These are phyloP conservation scores for Drosophila simulans DNA, from an alignment of 1,140 invertebrate species.

Conservation along the genomic window DNA sequence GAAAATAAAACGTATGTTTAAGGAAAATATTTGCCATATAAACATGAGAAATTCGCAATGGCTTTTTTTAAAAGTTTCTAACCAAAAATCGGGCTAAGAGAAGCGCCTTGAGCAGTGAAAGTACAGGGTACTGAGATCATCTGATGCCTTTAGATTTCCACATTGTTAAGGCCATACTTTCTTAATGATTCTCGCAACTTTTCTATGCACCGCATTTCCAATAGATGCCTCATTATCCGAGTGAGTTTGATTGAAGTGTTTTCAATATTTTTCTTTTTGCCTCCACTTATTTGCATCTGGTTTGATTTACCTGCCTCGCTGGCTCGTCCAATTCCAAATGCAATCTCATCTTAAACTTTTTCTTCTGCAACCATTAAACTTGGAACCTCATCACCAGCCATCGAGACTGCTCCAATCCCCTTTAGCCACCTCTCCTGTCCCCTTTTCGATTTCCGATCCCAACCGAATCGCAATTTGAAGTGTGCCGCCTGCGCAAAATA, in stretches of 20 bases:
- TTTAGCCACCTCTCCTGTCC: background rate
- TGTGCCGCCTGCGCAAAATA: constrained; percentile 57
- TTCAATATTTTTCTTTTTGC: constrained; percentile 8
- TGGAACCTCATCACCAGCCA: constrained; percentile 19
- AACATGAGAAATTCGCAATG: background rate
- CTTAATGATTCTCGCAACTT: background rate
- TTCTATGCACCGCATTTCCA: background rate
- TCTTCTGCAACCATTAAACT: constrained; percentile 42
- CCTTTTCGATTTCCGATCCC: constrained; percentile 18
- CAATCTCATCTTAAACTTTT: constrained; percentile 59
- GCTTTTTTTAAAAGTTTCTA: background rate
- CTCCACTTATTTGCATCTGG: constrained; percentile 7
- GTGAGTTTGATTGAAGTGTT: constrained; percentile 28
- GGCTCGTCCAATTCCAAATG: constrained; percentile 23
- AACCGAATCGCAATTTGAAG: constrained; percentile 34
- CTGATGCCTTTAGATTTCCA: background rate
- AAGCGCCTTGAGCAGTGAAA: too few relatives aligned
- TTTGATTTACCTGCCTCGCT: constrained; percentile 20
- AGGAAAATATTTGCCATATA: constrained; percentile 16
- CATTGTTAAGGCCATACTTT: background rate
- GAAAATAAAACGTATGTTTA: constrained; percentile 27
- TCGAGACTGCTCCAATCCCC: constrained; percentile 5
- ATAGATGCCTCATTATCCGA: constrained; percentile 39
- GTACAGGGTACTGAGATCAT: background rate
- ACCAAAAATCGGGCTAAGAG: too few relatives aligned